Percentiles rank a stretch among this genome's conserved stretches.
phyloP scores from a whole-genome alignment of 2,797 vertebrate species.

The Gila robusta region DNA sequence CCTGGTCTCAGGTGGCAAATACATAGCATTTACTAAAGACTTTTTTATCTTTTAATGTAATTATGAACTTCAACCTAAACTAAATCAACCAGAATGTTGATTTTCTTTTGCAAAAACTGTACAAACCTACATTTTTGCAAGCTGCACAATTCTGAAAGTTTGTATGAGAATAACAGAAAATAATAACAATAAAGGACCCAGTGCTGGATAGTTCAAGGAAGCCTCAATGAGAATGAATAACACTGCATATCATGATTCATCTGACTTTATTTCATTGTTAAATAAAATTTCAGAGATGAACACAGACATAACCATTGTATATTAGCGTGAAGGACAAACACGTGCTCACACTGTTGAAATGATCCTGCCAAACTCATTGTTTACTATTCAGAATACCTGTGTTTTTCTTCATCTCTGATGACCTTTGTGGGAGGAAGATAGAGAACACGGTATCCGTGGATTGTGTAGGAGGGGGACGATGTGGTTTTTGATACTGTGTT shows the following conservation, averaged over 20 bases:
- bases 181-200: neutral
- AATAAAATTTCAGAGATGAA: neutral
- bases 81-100: neutral
- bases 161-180: conserved; percentile 23
- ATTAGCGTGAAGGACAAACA: neutral
- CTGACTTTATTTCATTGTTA: neutral
- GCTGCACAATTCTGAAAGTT: conserved; percentile 40
- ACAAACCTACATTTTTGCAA: conserved; percentile 2
- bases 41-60: neutral
- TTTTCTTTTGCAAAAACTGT: neutral
- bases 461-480: conserved; percentile 89
- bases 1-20: neutral
- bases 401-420: conserved; percentile 83
- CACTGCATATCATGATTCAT: neutral
- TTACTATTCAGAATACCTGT: conserved; percentile 73
- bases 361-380: conserved; percentile 40
- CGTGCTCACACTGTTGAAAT: conserved; percentile 20
- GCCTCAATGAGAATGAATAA: neutral
- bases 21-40: neutral
- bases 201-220: neutral
- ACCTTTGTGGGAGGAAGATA: conserved; percentile 90
- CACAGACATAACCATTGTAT: neutral
- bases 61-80: neutral
- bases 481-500: conserved; percentile 90
- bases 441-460: conserved; percentile 78